Evolutionary conservation across 2,888 invertebrate genomes (phyloP).

Genomic region (Caenorhabditis wallacei): DNA sequence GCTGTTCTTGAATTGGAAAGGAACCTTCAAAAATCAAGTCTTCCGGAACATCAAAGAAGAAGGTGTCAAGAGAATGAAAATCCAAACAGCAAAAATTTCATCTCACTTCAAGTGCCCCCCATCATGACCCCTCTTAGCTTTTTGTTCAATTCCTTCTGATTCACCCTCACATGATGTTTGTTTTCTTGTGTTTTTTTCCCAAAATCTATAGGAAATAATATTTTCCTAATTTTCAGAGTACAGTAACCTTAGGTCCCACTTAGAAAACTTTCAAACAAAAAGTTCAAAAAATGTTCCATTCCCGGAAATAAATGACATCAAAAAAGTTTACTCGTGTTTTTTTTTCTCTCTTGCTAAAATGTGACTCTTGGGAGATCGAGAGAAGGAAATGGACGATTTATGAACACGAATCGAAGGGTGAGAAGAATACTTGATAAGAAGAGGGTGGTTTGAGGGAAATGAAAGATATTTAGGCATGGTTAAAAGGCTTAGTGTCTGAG

Average conservation of each 20-base stretch:
- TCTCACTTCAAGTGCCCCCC: neutral
- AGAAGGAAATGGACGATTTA: conserved; percentile 38
- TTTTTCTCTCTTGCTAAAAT: neutral
- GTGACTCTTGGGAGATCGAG: neutral
- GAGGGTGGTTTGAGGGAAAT: neutral
- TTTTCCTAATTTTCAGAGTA: neutral
- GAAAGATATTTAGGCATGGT: neutral
- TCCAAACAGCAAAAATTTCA: neutral
- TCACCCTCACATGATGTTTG: conserved; percentile 1
- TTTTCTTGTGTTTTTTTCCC: neutral
- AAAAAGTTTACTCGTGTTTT: neutral
- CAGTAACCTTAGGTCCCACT: neutral
- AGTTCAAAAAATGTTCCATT: neutral
- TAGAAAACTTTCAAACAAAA: neutral
- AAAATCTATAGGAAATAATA: neutral
- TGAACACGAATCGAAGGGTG: conserved; percentile 40
- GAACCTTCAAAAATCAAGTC: neutral
- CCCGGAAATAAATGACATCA: conserved; percentile 1
- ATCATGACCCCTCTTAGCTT: neutral
- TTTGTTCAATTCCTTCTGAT: neutral
- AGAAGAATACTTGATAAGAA: conserved; percentile 52
- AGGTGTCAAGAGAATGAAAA: neutral
- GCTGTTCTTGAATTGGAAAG: neutral
- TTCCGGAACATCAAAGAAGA: neutral
- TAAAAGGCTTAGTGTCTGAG: conserved; percentile 1